A percentile compares a stretch with the other conserved stretches of the same genome.
Conservation (phyloP, 2,888 invertebrate genomes). For the Opisthograptis luteolata region DNA sequence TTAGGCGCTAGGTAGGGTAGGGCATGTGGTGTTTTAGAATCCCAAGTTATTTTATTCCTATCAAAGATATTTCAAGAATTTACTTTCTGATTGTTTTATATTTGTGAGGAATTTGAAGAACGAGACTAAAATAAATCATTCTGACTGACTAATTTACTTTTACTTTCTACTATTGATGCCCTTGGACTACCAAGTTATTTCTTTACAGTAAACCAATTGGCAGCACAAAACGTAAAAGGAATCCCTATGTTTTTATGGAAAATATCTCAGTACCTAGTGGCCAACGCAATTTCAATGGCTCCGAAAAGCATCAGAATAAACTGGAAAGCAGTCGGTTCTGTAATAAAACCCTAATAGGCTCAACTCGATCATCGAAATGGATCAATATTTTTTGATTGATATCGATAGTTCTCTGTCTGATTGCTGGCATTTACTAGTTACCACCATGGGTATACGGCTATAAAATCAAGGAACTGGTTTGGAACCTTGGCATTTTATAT, state of each 20-base stretch:
- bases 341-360: constrained; percentile 9
- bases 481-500: constrained; percentile 58
- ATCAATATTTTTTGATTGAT: constrained; percentile 36
- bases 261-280: background rate
- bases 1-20: constrained; percentile 15
- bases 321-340: constrained; percentile 4
- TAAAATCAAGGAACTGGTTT: constrained; percentile 47
- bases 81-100: background rate
- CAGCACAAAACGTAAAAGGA: too few species aligned
- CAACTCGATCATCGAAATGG: constrained; percentile 30
- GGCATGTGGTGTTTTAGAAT: constrained; percentile 11
- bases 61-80: background rate
- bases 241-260: too few species aligned
- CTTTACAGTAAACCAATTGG: too few species aligned
- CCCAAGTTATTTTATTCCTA: background rate
- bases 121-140: background rate
- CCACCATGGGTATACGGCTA: constrained; percentile 41
- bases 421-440: constrained; percentile 42
- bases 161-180: too few species aligned
- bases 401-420: constrained; percentile 29
- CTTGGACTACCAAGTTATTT: too few species aligned
- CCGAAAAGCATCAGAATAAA: background rate
- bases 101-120: background rate
- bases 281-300: background rate
- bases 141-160: too few species aligned